Conservation (phyloP, 2,113 vertebrate species). For the Oncorhynchus tshawytscha region DNA sequence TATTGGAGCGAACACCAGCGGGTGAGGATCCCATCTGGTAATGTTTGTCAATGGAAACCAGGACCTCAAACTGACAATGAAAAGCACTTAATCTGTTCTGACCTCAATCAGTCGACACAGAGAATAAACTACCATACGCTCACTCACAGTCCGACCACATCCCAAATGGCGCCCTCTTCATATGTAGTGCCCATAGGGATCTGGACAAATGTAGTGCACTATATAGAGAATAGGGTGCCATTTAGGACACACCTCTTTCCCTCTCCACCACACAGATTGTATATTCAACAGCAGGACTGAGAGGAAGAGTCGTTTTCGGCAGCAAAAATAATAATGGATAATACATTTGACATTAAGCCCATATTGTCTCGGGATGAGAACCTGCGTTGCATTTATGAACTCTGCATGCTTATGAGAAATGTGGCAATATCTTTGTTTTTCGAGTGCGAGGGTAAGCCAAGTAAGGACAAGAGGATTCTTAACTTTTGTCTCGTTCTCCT, state of each 20-base stretch:
- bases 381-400: not conserved
- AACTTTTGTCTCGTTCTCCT: too few species aligned
- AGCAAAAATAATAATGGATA: slow-evolving; percentile 5
- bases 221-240: too few species aligned
- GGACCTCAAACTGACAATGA: not conserved
- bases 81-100: slow-evolving; percentile 31
- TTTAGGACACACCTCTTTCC: too few species aligned
- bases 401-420: slow-evolving; percentile 3
- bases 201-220: too few species aligned
- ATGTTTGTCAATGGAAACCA: slow-evolving; percentile 4
- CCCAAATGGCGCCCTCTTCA: not conserved
- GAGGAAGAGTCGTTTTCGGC: not conserved
- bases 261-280: not conserved
- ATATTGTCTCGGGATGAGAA: slow-evolving; percentile 32
- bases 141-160: not conserved
- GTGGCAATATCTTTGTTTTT: not conserved
- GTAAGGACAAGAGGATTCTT: too few species aligned
- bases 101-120: slow-evolving; percentile 23
- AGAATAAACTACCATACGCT: slow-evolving; percentile 8
- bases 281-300: not conserved
- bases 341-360: slow-evolving; percentile 28
- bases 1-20: not conserved
- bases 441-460: too few species aligned
- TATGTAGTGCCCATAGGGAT: not conserved
- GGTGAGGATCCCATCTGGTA: not conserved